These are phyloP conservation scores for Archegozetes longisetosus DNA, from an alignment of 1,140 invertebrate genomes.

Conservation along the genomic window DNA sequence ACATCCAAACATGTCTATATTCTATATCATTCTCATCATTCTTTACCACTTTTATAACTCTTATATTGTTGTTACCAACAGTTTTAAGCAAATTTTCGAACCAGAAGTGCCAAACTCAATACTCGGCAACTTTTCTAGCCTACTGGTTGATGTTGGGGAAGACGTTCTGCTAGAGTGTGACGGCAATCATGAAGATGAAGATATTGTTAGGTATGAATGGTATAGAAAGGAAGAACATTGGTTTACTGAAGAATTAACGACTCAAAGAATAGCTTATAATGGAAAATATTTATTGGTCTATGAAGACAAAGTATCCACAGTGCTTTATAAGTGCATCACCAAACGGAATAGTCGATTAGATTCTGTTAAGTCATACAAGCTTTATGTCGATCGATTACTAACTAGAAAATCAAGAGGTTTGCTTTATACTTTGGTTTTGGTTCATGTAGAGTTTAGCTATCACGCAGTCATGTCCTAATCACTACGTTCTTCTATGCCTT, in stretches of 20 bases:
- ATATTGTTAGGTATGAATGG: not conserved
- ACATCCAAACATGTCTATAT: not conserved
- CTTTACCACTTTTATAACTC: not conserved
- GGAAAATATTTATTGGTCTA: not conserved
- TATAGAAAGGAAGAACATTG: not conserved
- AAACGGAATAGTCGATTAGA: not conserved
- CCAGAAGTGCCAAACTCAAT: not conserved
- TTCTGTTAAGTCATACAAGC: not conserved
- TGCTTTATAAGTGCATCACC: not conserved
- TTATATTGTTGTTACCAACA: not conserved
- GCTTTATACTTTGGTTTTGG: too few species aligned
- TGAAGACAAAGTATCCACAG: not conserved
- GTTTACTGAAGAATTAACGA: not conserved
- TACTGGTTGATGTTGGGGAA: constrained; percentile 4
- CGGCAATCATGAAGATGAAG: not conserved
- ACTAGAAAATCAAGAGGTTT: not conserved
- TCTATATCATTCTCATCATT: not conserved
- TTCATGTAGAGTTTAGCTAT: too few species aligned
- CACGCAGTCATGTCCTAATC: too few species aligned
- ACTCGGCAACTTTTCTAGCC: not conserved
- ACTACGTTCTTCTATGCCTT: too few species aligned
- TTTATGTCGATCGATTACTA: not conserved
- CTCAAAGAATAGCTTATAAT: not conserved
- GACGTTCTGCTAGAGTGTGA: constrained; percentile 10
- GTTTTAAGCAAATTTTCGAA: not conserved